Percentiles rank a stretch among this genome's conserved stretches.
These are phyloP conservation scores for Enteromius trimaculatus DNA, from an alignment of 2,797 vertebrate genomes.

Conservation along the genomic window DNA sequence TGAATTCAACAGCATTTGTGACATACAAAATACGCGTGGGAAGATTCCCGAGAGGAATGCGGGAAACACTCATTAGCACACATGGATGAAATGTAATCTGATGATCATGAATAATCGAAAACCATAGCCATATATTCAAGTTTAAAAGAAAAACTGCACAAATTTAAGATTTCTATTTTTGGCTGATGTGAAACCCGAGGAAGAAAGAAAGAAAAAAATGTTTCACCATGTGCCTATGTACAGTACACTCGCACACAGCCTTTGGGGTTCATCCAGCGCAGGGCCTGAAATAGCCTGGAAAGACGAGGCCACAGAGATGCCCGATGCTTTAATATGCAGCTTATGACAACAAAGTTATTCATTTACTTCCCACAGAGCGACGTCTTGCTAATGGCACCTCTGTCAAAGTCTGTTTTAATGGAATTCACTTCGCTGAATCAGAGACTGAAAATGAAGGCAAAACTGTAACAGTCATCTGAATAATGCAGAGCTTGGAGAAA, in stretches of 20 bases:
- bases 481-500: conserved; percentile 34
- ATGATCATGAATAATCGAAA: background rate
- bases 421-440: conserved; percentile 25
- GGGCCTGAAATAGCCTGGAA: background rate
- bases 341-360: conserved; percentile 38
- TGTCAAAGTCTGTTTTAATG: conserved; percentile 40
- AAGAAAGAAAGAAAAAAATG: background rate
- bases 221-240: conserved; percentile 7
- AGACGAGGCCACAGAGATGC: conserved; percentile 9
- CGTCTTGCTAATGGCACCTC: conserved; percentile 36
- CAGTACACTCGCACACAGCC: conserved; percentile 13
- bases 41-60: background rate
- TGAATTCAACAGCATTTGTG: conserved; percentile 9
- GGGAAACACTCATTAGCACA: background rate
- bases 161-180: conserved; percentile 3
- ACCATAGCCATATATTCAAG: background rate
- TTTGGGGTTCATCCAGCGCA: background rate
- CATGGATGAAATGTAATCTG: background rate
- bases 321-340: background rate
- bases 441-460: conserved; percentile 21
- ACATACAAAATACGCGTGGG: conserved; percentile 12
- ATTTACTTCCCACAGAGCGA: conserved; percentile 32
- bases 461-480: conserved; percentile 30
- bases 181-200: background rate
- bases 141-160: background rate